Conservation (phyloP, 2,797 vertebrate species). For the Sarcophilus harrisii region DNA sequence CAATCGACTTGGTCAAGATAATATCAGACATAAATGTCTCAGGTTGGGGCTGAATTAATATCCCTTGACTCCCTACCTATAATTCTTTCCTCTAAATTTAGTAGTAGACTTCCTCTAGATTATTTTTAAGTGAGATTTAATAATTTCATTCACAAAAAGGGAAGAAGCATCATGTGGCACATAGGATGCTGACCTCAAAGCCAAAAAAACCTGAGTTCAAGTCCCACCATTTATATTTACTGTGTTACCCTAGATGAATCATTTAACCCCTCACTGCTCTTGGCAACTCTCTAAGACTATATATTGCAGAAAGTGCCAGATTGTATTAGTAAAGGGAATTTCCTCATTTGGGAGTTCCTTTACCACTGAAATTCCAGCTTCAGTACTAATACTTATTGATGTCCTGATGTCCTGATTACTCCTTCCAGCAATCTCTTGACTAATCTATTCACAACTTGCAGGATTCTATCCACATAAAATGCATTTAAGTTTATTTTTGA, state of each 20-base stretch:
- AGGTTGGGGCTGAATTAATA: neutral
- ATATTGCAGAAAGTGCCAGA: neutral
- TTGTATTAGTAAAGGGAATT: slow-evolving; percentile 16
- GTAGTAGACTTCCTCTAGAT: neutral
- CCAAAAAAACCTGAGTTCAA: neutral
- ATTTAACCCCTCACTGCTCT: neutral
- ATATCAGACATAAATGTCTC: neutral
- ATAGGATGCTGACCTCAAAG: neutral
- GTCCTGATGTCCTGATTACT: slow-evolving; percentile 56
- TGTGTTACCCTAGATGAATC: neutral
- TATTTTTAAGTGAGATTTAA: neutral
- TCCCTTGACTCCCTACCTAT: neutral
- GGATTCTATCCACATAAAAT: slow-evolving; percentile 69
- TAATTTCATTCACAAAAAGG: neutral
- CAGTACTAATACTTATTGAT: slow-evolving; percentile 68
- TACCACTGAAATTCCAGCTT: neutral
- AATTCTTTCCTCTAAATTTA: neutral
- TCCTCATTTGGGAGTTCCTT: neutral
- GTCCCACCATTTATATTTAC: neutral
- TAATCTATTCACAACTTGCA: slow-evolving; percentile 56
- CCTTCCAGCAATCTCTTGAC: slow-evolving; percentile 63
- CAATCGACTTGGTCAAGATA: neutral
- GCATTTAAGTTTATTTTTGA: slow-evolving; percentile 72
- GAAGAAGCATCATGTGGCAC: neutral
- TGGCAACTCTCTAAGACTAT: too few species aligned